Conservation (phyloP, 2,113 vertebrate genomes). For the Otis tarda region DNA sequence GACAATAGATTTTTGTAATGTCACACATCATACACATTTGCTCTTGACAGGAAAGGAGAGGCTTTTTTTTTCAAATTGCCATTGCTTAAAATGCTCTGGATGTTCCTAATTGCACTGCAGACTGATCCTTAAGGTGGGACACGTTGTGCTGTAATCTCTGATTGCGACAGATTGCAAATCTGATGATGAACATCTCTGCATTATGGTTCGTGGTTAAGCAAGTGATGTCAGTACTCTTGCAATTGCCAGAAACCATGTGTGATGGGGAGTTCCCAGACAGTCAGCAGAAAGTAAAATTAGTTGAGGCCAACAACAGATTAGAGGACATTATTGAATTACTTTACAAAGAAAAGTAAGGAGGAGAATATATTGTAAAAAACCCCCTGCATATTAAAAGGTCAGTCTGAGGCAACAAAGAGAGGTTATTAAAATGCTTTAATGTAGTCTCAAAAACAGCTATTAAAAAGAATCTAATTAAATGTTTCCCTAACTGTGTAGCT, state of each 20-base stretch:
- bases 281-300: background rate
- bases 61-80: background rate
- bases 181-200: background rate
- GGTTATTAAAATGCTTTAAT: constrained; percentile 1
- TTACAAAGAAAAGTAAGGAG: background rate
- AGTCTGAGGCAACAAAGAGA: background rate
- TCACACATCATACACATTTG: background rate
- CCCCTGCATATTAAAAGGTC: background rate
- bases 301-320: background rate
- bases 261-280: background rate
- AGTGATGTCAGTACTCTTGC: background rate
- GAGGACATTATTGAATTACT: background rate
- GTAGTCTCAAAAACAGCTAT: background rate
- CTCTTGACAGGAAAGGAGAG: background rate
- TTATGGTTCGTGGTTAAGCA: background rate
- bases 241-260: background rate
- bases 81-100: background rate
- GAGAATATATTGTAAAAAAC: background rate
- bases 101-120: background rate
- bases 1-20: background rate
- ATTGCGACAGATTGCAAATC: background rate
- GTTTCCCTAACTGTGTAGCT: background rate
- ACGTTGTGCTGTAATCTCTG: background rate
- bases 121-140: background rate
- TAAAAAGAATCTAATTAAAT: constrained; percentile 26